Evolutionary conservation across 2,888 invertebrate genomes (phyloP), one percentile per base, ranked within the genome.

Genomic region (Drosophila colorata): DNA sequence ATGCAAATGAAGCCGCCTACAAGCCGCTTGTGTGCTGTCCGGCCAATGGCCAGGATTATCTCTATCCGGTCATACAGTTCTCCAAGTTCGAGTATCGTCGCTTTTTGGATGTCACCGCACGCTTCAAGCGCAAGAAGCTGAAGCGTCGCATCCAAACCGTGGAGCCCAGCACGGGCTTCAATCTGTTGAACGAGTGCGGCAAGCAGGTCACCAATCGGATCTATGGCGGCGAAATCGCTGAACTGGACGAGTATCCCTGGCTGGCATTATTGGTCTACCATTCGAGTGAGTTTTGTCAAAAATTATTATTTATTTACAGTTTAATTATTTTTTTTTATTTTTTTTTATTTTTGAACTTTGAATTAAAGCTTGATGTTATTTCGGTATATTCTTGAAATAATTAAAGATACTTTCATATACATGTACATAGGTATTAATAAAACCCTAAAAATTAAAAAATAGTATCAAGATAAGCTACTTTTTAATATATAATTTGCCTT

Each of bases 231-330:
- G 93, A 93, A 58, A 92, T 93, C 44, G 94, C 95, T 0, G 94
- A 94, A n/a, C 82, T 94, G 5, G 94, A 94, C 59, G 95, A 95
- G 81, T 95, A 94, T 88, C 94, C 95, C 0, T 95, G 95, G 95
- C 93, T 94, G 93, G 94, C 93, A 0, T 77, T 94, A 20, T 72
- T 95, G 53, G 94, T 94, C 55, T 95, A 95, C 74, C 92, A 92
- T 33, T 93, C 93, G 69, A 90, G 94, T n/a, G n/a, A n/a, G n/a
- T n/a, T n/a, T n/a, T n/a, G 28, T 28, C 9, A 9, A 13, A 41
- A 40, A 4, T 40, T 4, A 11, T 16, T 23, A 35, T 18, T 49
- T 6, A 13, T n/a, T 55, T 16, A 11, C 0, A 35, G 25, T 57
- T 20, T 28, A 2, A 3, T 8, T 25, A 3, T 20, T 23, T 28